Conservation (phyloP, 2,113 vertebrate genomes). For the Passerina amoena region DNA sequence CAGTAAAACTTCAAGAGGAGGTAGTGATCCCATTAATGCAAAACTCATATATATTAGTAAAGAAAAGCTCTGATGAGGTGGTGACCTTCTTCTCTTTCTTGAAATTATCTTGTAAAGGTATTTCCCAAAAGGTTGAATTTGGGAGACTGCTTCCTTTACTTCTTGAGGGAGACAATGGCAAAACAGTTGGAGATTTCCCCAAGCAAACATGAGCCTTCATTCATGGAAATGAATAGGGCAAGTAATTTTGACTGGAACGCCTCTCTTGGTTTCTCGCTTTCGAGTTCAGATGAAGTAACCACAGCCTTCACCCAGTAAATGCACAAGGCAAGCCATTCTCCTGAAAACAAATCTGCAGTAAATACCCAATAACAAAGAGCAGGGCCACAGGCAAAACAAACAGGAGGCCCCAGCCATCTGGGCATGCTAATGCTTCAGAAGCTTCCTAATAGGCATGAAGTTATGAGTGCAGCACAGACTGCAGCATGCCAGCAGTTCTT, state of each 20-base stretch:
- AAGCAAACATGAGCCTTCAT: rapidly evolving
- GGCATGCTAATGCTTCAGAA: neutral
- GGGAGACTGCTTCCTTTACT: neutral
- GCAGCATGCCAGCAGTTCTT: neutral
- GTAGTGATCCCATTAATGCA: neutral
- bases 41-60: neutral
- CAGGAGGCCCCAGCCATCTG: neutral
- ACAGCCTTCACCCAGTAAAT: neutral
- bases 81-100: neutral
- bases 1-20: neutral
- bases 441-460: neutral
- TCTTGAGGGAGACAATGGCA: neutral
- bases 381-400: neutral
- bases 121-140: neutral
- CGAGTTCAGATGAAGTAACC: neutral
- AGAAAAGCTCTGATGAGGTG: neutral
- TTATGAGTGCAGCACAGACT: neutral
- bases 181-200: neutral
- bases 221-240: neutral
- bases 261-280: neutral
- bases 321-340: neutral
- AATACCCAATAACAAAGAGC: neutral
- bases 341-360: neutral
- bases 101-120: neutral
- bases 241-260: neutral